These are phyloP conservation scores for Limosa lapponica DNA, from an alignment of 2,797 vertebrate species.

Conservation along the genomic window DNA sequence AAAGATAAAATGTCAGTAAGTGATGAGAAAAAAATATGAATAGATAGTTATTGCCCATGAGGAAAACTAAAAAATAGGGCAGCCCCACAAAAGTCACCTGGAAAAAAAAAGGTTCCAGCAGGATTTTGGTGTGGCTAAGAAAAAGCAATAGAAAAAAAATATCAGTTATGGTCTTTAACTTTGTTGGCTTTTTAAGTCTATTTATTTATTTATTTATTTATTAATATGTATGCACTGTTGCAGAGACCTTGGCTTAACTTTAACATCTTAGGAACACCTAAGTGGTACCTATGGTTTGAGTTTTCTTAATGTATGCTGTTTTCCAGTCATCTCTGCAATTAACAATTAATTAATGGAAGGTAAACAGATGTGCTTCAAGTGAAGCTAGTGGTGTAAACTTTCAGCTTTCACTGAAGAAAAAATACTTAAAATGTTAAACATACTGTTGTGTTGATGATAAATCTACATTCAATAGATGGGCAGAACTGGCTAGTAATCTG, in stretches of 20 bases:
- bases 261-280: not conserved
- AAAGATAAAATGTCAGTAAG: not conserved
- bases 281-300: not conserved
- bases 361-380: not conserved
- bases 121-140: not conserved
- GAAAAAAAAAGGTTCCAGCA: not conserved
- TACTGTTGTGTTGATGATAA: not conserved
- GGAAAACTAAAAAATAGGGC: not conserved
- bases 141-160: not conserved
- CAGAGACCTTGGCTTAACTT: not conserved
- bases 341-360: not conserved
- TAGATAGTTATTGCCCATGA: not conserved
- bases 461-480: not conserved
- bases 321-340: not conserved
- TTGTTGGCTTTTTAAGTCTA: not conserved
- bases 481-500: not conserved
- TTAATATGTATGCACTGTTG: not conserved
- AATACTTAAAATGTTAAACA: not conserved
- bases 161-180: not conserved
- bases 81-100: accelerated
- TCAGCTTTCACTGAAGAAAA: not conserved
- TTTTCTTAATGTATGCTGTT: not conserved
- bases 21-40: not conserved
- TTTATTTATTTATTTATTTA: not conserved
- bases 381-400: not conserved